Conservation (phyloP, 1,140 invertebrate genomes). For the Berghia stephanieae region DNA sequence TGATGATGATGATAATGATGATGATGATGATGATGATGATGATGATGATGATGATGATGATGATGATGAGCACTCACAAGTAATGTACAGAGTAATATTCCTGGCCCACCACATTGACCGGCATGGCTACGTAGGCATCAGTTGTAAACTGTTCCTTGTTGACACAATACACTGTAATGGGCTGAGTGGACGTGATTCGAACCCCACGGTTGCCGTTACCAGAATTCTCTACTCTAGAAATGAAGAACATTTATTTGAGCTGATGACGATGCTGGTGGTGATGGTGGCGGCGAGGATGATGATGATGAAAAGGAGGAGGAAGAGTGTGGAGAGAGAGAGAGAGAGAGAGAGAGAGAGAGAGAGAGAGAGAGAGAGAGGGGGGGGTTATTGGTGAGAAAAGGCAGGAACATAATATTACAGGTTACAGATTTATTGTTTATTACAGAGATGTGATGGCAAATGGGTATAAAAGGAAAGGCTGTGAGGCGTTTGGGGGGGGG, state of each 20-base stretch:
- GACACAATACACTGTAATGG: conserved; percentile 48
- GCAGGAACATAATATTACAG: no score
- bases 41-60: not conserved
- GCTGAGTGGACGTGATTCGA: conserved; percentile 37
- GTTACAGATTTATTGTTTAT: no score
- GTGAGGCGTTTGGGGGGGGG: no score
- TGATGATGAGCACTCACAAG: conserved; percentile 33
- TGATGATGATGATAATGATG: conserved; percentile 5
- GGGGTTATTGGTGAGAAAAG: not conserved
- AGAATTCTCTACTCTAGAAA: not conserved
- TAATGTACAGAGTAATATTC: conserved; percentile 53
- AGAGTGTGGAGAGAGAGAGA: not conserved
- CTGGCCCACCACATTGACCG: conserved; percentile 45
- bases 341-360: not conserved
- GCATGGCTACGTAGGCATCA: conserved; percentile 55
- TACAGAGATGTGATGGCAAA: no score
- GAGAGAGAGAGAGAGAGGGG: not conserved
- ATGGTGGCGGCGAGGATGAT: no score
- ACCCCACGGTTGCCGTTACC: conserved; percentile 34
- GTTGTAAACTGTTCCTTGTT: conserved; percentile 50
- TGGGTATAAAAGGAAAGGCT: no score
- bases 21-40: conserved; percentile 15
- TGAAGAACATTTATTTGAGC: no score
- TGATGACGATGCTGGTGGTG: no score
- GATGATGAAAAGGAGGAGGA: no score